Conservation (phyloP, 2,113 vertebrate genomes). For the Heterotis niloticus region DNA sequence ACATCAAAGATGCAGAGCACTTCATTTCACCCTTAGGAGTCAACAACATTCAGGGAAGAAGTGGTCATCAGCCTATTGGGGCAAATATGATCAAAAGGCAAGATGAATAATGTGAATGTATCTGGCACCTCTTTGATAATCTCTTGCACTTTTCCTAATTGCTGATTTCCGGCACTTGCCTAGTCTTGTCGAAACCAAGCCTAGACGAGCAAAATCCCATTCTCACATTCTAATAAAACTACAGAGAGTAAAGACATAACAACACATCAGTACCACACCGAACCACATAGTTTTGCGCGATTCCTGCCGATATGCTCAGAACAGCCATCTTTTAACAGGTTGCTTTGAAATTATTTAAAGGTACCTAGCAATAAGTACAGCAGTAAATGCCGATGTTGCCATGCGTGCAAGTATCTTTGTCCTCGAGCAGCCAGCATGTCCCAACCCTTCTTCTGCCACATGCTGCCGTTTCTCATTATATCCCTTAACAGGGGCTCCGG, state of each 20-base stretch:
- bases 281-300: too few relatives aligned
- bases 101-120: too few relatives aligned
- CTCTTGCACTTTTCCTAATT: background rate
- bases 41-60: too few relatives aligned
- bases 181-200: background rate
- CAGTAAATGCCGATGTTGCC: too few relatives aligned
- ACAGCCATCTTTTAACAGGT: too few relatives aligned
- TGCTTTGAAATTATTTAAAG: too few relatives aligned
- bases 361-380: too few relatives aligned
- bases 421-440: background rate
- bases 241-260: background rate
- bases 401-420: background rate
- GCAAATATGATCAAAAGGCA: too few relatives aligned
- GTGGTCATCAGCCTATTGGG: too few relatives aligned
- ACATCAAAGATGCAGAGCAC: background rate
- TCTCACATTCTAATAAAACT: background rate
- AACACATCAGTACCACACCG: too few relatives aligned
- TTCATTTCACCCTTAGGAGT: too few relatives aligned
- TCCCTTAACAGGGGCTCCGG: background rate
- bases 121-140: background rate
- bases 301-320: too few relatives aligned
- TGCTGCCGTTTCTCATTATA: background rate
- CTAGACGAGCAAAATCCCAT: background rate
- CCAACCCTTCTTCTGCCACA: background rate
- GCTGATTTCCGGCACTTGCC: background rate